phyloP scores from a whole-genome alignment of 2,888 invertebrate species.

The Cylloceria caligata region DNA sequence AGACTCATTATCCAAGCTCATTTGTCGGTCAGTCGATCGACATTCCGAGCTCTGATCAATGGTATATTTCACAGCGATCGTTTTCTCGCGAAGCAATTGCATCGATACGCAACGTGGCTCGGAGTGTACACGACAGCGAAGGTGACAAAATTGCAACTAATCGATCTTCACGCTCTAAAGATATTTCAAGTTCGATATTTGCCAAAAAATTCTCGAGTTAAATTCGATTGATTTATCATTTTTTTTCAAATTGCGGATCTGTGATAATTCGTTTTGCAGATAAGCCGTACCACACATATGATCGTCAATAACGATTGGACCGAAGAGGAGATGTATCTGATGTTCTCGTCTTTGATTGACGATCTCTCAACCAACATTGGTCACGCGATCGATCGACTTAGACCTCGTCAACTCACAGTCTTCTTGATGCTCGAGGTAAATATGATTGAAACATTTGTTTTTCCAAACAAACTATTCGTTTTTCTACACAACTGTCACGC shows the following conservation, averaged over 20 bases:
- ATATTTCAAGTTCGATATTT: not conserved
- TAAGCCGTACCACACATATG: conserved; percentile 60
- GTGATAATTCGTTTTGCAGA: conserved; percentile 35
- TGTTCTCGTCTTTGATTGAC: conserved; percentile 70
- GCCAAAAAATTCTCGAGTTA: not conserved
- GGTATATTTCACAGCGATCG: conserved; percentile 70
- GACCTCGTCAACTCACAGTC: conserved; percentile 57
- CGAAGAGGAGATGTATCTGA: conserved; percentile 78
- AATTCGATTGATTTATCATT: not conserved
- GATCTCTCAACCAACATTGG: conserved; percentile 72
- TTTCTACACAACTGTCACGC: not conserved
- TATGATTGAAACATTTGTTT: not conserved
- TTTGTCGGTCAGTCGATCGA: conserved; percentile 66
- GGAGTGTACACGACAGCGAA: conserved; percentile 73
- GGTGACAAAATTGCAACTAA: conserved; percentile 67
- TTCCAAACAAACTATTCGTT: not conserved
- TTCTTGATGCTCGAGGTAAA: conserved; percentile 64
- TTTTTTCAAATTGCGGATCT: not conserved
- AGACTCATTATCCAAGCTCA: conserved; percentile 70
- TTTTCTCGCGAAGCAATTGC: conserved; percentile 73
- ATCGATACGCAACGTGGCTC: conserved; percentile 73
- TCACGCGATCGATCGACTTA: conserved; percentile 66
- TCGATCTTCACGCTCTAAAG: too few species aligned
- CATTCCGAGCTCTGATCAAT: conserved; percentile 72
- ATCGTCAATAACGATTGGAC: conserved; percentile 74